Evolutionary conservation across 2,888 invertebrate species (phyloP).

Genomic region (Flexamia atlantica): DNA sequence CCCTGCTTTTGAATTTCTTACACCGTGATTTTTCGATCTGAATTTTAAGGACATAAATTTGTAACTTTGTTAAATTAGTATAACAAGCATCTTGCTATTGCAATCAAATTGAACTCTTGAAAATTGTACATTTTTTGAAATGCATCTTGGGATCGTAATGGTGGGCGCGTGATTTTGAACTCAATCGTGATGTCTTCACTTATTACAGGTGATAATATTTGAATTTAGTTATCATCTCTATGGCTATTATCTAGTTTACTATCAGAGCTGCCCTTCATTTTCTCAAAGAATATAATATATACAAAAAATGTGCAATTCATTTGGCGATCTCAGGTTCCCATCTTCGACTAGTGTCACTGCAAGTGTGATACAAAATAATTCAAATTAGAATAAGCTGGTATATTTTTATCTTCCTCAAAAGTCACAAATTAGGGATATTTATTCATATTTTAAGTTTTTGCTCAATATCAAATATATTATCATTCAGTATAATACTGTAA

Average conservation of each 20-base stretch:
- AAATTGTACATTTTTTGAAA: conserved; percentile 44
- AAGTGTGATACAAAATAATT: not conserved
- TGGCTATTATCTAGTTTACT: not conserved
- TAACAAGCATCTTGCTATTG: not conserved
- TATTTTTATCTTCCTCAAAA: too few relatives aligned
- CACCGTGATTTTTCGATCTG: not conserved
- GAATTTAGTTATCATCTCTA: not conserved
- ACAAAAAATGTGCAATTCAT: not conserved
- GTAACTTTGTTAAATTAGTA: not conserved
- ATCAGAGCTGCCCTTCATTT: not conserved
- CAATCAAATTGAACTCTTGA: conserved; percentile 38
- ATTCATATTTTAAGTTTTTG: too few relatives aligned
- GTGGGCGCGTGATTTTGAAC: conserved; percentile 78
- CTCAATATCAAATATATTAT: too few relatives aligned
- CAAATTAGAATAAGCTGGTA: not conserved
- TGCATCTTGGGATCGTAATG: conserved; percentile 72
- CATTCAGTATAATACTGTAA: too few relatives aligned
- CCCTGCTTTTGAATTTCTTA: not conserved
- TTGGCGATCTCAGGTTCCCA: not conserved
- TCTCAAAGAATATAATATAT: not conserved
- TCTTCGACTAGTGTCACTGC: not conserved
- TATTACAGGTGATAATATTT: conserved; percentile 60
- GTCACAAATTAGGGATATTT: too few relatives aligned
- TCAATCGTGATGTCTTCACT: conserved; percentile 70
- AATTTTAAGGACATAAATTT: not conserved